phyloP scores from a whole-genome alignment of 1,140 invertebrate species.

The Rhagoletis zephyria region DNA sequence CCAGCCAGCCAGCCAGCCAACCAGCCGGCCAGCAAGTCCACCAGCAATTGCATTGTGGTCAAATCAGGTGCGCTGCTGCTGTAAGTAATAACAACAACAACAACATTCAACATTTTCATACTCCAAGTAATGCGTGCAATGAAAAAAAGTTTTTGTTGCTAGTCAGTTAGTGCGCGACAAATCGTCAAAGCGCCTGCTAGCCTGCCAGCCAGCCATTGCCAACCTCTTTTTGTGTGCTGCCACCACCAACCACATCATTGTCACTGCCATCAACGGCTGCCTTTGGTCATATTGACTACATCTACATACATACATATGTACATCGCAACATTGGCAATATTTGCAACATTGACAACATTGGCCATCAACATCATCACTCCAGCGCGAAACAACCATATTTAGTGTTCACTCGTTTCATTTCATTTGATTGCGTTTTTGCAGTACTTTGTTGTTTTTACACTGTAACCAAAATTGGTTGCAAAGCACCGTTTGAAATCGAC shows the following conservation, averaged over 20 bases:
- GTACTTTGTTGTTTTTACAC: neutral
- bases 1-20: too few relatives aligned
- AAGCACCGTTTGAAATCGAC: slow-evolving; percentile 34
- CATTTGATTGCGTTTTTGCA: neutral
- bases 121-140: slow-evolving; percentile 4
- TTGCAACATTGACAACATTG: slow-evolving; percentile 23
- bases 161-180: neutral
- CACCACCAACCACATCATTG: slow-evolving; percentile 12
- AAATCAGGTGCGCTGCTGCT: slow-evolving; percentile 26
- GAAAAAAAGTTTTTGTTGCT: neutral
- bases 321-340: slow-evolving; percentile 4
- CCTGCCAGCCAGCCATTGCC: neutral
- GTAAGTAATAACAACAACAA: neutral
- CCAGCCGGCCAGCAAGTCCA: neutral
- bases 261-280: slow-evolving; percentile 27
- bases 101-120: neutral
- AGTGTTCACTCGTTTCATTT: slow-evolving; percentile 42
- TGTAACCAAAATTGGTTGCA: slow-evolving; percentile 37
- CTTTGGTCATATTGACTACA: neutral
- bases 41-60: slow-evolving; percentile 42
- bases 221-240: slow-evolving; percentile 10
- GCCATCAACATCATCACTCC: slow-evolving; percentile 38
- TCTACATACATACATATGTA: too few relatives aligned
- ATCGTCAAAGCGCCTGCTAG: neutral
- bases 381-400: slow-evolving; percentile 45